A percentile compares a stretch with the other conserved stretches of the same genome.
Conservation (phyloP, 2,113 vertebrate genomes). For the Rallus limicola region DNA sequence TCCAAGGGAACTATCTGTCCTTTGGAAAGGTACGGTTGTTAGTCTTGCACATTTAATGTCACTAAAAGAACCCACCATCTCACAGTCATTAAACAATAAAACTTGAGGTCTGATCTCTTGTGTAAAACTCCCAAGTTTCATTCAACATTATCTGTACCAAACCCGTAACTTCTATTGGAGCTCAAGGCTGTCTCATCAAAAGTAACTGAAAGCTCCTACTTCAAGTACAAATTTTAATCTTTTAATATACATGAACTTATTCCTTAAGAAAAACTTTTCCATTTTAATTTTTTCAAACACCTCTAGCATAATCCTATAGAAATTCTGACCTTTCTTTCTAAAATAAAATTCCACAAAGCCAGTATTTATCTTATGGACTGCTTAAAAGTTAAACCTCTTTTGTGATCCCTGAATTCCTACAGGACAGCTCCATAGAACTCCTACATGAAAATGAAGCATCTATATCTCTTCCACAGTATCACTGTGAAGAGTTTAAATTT, state of each 20-base stretch:
- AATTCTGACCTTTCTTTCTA: not conserved
- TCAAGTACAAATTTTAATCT: not conserved
- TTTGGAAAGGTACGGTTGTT: not conserved
- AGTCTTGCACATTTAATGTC: not conserved
- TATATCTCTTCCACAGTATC: not conserved
- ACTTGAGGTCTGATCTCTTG: not conserved
- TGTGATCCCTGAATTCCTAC: not conserved
- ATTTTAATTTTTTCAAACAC: not conserved
- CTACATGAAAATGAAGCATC: not conserved
- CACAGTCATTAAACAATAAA: not conserved
- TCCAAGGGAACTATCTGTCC: not conserved
- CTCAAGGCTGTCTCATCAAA: not conserved
- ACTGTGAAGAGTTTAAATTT: not conserved
- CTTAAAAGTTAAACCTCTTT: not conserved
- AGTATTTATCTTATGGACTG: not conserved
- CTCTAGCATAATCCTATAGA: not conserved
- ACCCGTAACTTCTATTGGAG: not conserved
- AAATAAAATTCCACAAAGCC: not conserved
- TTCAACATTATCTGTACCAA: not conserved
- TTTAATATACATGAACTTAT: not conserved
- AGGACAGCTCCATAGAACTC: not conserved
- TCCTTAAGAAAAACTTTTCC: not conserved
- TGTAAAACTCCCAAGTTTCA: not conserved
- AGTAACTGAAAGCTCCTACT: not conserved
- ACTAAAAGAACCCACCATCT: not conserved